Evolutionary conservation across 2,888 invertebrate genomes (phyloP), one percentile per base, ranked within the genome.

Genomic region (Chrysopilus asiliformis): DNA sequence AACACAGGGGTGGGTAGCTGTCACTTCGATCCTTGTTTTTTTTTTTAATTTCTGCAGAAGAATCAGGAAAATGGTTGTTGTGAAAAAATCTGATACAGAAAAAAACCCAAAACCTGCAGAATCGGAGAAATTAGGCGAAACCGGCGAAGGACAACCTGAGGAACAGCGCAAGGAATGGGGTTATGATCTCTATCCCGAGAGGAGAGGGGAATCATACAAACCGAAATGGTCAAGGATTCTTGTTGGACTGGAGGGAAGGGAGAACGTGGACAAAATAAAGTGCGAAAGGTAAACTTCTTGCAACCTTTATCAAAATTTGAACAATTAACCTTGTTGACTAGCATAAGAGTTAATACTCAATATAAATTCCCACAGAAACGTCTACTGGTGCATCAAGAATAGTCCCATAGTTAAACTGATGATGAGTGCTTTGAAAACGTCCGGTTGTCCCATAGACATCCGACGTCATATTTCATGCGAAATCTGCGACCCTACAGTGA

Each of bases 401-500:
- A 85, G 85, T 69, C 77, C 85, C 3, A 61, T 89, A 24, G 79
- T 91, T 0, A 84, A 82, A 60, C 58, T 89, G 14, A 80, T 91
- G 83, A 70, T 87, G 71, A 78, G 75, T 35, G 90, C 90, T 10
- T 61, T 91, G 8, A 83, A 77, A 54, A 58, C 58, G 20, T 60
- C 60, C 1, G 60, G 60, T 2, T 61, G 87, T 60, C 73, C 79
- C 19, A 65, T 94, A 39, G 84, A 93, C 55, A 70, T 91, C 17
- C 66, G 83, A 27, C 72, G 94, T 40, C 93, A 95, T 55, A 78
- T 94, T 46, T 79, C 86, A 1, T 95, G 94, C 67, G 95, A 95
- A 68, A 75, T 80, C 14, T 95, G 95, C 64, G 78, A 80, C 52
- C 63, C 70, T 9, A 68, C 73, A 7, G 86, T 94, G 0, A 87